Evolutionary conservation across 2,888 invertebrate genomes (phyloP), one percentile per base, ranked within the genome.

Genomic region (Lasioglossum malachurum): DNA sequence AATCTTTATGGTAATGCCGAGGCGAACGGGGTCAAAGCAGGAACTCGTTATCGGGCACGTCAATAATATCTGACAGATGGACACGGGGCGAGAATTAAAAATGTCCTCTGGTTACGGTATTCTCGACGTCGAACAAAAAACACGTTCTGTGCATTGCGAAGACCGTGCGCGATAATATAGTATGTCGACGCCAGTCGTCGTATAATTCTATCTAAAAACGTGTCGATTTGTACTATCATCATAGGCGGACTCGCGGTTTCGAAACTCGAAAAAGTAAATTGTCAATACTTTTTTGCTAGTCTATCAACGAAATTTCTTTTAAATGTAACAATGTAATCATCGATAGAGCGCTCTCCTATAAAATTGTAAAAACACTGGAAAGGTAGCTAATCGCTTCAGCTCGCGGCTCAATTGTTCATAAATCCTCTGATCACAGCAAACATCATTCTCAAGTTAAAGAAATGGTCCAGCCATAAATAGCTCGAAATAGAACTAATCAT

Each of bases 141-240:
- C 23, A 23, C 10, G 67, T 35, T 31, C 23, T 10, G 35, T 5
- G 41, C 41, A 23, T 35, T 38, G n/a, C 41, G n/a, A 71, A 12
- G 41, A 4, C 41, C 41, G n/a, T 41, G 71, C n/a, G 23, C 71
- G 71, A 71, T 71, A 41, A 71, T 71, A 71, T 71, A 71, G 35
- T 35, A 35, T 4, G 35, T 71, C 41, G 23, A 10, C 35, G 41
- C 14, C 12, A 41, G 7, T 57, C 23, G 35, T 8, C 35, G 23
- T 71, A 41, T 41, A n/a, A 71, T 71, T n/a, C n/a, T 27, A 2
- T 23, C 41, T 71, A 71, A 5, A 41, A 71, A 41, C 41, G 5
- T 14, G 41, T 71, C 71, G 71, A 14, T 71, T 41, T 71, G 71
- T 71, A 71, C 71, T 71, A n/a, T 71, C 41, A 38, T 27, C n/a